Percentiles rank a stretch among this genome's conserved stretches.
These are phyloP conservation scores for Poeciliopsis prolifica DNA, from an alignment of 2,113 vertebrate genomes.

Conservation along the genomic window DNA sequence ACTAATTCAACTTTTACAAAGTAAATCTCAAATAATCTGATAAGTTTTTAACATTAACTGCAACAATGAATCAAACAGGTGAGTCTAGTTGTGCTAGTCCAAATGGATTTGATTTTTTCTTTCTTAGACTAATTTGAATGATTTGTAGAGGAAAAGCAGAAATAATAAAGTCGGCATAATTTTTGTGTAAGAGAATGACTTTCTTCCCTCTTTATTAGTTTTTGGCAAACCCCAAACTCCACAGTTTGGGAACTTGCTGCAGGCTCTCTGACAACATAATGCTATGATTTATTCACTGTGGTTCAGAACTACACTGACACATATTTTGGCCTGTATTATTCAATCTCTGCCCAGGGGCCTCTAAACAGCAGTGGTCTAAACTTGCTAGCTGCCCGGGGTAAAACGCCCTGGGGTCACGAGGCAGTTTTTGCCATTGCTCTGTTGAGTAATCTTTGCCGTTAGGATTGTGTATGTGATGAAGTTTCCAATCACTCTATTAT, in stretches of 20 bases:
- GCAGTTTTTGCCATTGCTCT: conserved; percentile 37
- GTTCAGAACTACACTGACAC: conserved; percentile 33
- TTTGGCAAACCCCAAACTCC: conserved; percentile 7
- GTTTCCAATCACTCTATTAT: conserved; percentile 4
- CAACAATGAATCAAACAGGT: too few relatives aligned
- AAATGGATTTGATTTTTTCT: not conserved
- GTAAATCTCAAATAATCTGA: too few relatives aligned
- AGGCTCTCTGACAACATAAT: conserved; percentile 22
- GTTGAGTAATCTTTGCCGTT: conserved; percentile 12
- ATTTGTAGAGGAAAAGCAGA: not conserved
- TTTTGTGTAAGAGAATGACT: not conserved
- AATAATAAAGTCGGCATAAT: conserved; percentile 1
- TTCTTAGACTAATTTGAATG: conserved; percentile 4
- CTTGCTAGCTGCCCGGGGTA: conserved; percentile 2
- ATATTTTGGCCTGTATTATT: conserved; percentile 30
- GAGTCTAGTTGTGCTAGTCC: too few relatives aligned
- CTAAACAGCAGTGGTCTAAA: conserved; percentile 13
- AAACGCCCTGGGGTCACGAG: conserved; percentile 10
- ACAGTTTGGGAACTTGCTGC: conserved; percentile 14
- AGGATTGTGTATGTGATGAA: not conserved
- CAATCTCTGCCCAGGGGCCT: conserved; percentile 1
- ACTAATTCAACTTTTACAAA: too few relatives aligned
- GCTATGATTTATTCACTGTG: conserved; percentile 39
- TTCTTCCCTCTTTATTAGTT: conserved; percentile 13
- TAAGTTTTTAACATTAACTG: too few relatives aligned